Evolutionary conservation across 2,113 vertebrate species (phyloP).

Genomic region (Craseonycteris thonglongyai): DNA sequence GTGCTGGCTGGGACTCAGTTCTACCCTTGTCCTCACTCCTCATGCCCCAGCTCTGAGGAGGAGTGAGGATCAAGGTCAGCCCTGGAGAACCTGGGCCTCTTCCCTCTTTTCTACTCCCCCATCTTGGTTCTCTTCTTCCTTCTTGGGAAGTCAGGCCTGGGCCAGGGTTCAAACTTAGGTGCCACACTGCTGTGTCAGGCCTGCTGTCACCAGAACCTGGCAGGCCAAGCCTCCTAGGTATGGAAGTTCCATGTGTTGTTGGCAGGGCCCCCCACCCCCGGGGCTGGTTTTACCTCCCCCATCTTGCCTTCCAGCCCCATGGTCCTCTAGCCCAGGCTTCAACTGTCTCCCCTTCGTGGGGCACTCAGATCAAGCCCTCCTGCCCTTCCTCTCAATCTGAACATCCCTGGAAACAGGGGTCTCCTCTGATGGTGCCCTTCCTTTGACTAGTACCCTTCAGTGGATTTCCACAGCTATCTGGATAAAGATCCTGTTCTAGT

Average conservation of each 20-base stretch:
- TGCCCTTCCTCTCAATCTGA: background rate
- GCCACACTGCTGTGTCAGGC: background rate
- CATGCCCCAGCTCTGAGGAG: conserved; percentile 54
- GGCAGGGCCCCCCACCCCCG: background rate
- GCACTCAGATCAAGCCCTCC: background rate
- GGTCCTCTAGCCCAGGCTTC: background rate
- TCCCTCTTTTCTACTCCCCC: background rate
- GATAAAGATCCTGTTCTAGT: background rate
- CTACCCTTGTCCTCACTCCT: conserved; percentile 66
- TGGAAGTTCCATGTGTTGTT: background rate
- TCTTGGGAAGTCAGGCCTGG: background rate
- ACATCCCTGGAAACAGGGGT: background rate
- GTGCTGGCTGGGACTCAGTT: conserved; percentile 63
- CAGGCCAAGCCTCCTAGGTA: background rate
- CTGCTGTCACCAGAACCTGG: background rate
- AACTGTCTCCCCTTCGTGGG: too few species aligned
- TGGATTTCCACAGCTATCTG: background rate
- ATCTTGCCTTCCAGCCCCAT: background rate
- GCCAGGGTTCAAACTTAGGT: background rate
- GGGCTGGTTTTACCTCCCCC: background rate
- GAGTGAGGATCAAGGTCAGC: background rate
- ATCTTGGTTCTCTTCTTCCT: background rate
- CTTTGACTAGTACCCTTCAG: background rate
- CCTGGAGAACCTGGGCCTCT: background rate
- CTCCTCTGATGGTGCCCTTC: background rate